A percentile compares a stretch with the other conserved stretches of the same genome.
phyloP scores from a whole-genome alignment of 2,113 vertebrate genomes.

The Lonchura striata region DNA sequence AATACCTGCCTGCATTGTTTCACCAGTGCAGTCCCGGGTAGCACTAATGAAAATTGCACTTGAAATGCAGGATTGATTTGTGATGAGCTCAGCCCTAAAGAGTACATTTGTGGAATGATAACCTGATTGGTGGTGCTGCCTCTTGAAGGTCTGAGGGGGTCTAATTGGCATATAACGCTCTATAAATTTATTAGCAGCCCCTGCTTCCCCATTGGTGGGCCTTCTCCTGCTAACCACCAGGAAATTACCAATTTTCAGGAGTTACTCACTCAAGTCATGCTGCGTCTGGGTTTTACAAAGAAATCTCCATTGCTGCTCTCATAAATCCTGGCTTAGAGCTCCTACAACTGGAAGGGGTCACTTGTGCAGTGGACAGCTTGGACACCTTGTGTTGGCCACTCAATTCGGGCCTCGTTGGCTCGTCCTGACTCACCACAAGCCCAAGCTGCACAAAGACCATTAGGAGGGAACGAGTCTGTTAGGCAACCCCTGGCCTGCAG shows the following conservation, averaged over 20 bases:
- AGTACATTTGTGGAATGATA: conserved; percentile 25
- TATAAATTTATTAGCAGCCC: conserved; percentile 73
- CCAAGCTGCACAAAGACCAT: background rate
- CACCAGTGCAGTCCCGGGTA: background rate
- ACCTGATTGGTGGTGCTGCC: conserved; percentile 41
- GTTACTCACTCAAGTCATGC: conserved; percentile 71
- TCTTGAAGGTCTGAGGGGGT: conserved; percentile 44
- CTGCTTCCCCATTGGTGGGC: conserved; percentile 56
- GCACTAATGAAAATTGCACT: conserved; percentile 51
- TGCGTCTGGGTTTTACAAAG: conserved; percentile 8
- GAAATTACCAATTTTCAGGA: conserved; percentile 77
- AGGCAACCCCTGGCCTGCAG: background rate
- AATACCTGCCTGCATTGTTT: background rate
- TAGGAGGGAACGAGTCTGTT: background rate
- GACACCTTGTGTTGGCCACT: background rate
- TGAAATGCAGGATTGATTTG: conserved; percentile 44
- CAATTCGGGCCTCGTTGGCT: background rate
- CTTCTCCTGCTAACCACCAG: conserved; percentile 63
- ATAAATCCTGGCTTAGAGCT: conserved; percentile 39
- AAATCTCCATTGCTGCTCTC: background rate
- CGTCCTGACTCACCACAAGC: background rate
- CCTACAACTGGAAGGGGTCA: background rate
- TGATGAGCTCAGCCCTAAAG: conserved; percentile 38
- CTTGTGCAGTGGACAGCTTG: background rate
- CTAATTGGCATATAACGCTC: conserved; percentile 74